Percentiles rank a stretch among this genome's conserved stretches.
Evolutionary conservation across 2,888 invertebrate genomes (phyloP).

Genomic region (Polia nebulosa): DNA sequence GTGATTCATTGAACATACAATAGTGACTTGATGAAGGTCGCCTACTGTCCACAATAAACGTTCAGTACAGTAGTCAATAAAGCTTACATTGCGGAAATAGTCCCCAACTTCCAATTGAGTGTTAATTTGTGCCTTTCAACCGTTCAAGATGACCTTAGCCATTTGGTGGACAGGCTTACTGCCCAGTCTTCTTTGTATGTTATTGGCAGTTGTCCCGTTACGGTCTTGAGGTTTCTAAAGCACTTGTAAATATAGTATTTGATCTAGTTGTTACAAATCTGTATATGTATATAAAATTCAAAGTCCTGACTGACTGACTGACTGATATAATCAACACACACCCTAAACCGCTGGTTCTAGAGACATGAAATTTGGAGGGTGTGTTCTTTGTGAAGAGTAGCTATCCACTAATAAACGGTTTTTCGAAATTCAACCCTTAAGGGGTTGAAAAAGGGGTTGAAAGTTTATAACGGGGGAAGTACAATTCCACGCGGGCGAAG

Average conservation of each 20-base stretch:
- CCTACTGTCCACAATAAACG: conserved; percentile 20
- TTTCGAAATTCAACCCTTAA: too few species aligned
- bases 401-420: too few species aligned
- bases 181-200: neutral
- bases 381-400: too few species aligned
- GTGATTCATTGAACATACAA: neutral
- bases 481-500: too few species aligned
- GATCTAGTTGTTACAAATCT: neutral
- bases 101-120: conserved; percentile 1
- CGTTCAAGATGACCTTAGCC: conserved; percentile 23
- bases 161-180: neutral
- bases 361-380: too few species aligned
- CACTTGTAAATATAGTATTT: neutral
- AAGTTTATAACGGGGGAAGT: too few species aligned
- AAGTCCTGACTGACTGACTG: too few species aligned
- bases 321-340: too few species aligned
- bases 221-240: neutral
- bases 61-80: conserved; percentile 21
- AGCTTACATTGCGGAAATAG: conserved; percentile 39
- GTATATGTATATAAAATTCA: too few species aligned
- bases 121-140: conserved; percentile 36
- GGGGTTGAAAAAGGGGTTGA: too few species aligned
- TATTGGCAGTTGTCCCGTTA: neutral
- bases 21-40: conserved; percentile 24
- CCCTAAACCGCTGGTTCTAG: too few species aligned